Evolutionary conservation across 2,797 vertebrate genomes (phyloP), one percentile per base, ranked within the genome.

Genomic region (Prionace glauca): DNA sequence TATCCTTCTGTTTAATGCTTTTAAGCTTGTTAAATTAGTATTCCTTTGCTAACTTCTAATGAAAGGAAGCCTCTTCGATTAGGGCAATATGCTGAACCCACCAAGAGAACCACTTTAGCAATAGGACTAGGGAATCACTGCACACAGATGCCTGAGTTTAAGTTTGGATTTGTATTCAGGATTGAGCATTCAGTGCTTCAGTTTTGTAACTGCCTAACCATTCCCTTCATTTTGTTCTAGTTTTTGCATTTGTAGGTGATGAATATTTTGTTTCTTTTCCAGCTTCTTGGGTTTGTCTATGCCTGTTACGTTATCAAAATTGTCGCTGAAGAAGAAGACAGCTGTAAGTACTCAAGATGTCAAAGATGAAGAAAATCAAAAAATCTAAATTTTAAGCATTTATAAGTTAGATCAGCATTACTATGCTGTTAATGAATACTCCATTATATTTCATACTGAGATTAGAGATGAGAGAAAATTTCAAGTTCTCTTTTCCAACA

Each of bases 271-370:
- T 97, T 98, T 97, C 96, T 97, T 98, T 98, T 97, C 71, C 97
- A 99, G 99, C 97, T 99, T 97, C 98, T 98, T 97, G 99, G 99
- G 96, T 99, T 99, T 97, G 98, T 99, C 98, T 99, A 99, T 96
- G 99, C 99, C 98, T 99, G 99, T 97, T 99, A 99, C 96, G 99
- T 99, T 97, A 98, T 99, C 98, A 99, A 99, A 98, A 98, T 99
- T 97, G 99, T 99, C 97, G 99, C 99, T 96, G 99, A 99, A 98
- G 99, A 99, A 97, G 99, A 99, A 96, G 99, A 99, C 97, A 99
- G 99, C 98, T 99, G 99, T 99, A 98, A 99, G 99, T 99, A 97
- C 97, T 91, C 67, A 65, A 45, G 24, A 87, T 95, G 14, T 26
- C 50, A 95, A 60, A 56, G 26, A 56, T 95, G 12, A 72, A 74